A percentile compares a stretch with the other conserved stretches of the same genome.
Evolutionary conservation across 2,888 invertebrate species (phyloP).

Genomic region (Nesidiocoris tenuis): DNA sequence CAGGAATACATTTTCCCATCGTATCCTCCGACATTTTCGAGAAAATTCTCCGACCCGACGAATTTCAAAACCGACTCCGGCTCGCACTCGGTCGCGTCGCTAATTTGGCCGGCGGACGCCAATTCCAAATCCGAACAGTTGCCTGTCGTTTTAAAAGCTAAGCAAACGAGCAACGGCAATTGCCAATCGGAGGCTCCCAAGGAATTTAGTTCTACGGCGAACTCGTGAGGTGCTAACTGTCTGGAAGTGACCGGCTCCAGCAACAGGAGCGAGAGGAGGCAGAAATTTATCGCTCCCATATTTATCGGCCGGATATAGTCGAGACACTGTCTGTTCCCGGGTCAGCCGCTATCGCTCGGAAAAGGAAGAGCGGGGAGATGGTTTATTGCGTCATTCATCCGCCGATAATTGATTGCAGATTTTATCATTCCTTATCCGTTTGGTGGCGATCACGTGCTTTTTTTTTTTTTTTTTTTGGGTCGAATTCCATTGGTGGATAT

Average conservation of each 20-base stretch:
- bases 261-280: neutral
- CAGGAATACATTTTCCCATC: neutral
- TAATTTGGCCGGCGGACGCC: neutral
- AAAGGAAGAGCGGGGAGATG: too few species aligned
- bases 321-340: neutral
- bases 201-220: neutral
- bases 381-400: too few species aligned
- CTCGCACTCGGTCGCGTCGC: neutral
- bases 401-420: too few species aligned
- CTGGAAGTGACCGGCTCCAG: neutral
- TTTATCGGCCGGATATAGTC: neutral
- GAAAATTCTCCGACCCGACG: neutral
- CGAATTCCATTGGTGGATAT: too few species aligned
- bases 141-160: neutral
- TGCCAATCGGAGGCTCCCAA: neutral
- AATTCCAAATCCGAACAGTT: neutral
- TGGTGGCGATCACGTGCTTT: too few species aligned
- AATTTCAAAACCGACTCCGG: neutral
- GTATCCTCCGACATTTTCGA: neutral
- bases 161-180: constrained; percentile 6
- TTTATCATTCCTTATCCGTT: too few species aligned
- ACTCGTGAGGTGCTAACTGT: neutral
- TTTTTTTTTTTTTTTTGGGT: too few species aligned
- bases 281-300: neutral
- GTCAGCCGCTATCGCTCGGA: too few species aligned